These are phyloP conservation scores for Plebejus argus DNA, from an alignment of 2,888 invertebrate species.

Conservation along the genomic window DNA sequence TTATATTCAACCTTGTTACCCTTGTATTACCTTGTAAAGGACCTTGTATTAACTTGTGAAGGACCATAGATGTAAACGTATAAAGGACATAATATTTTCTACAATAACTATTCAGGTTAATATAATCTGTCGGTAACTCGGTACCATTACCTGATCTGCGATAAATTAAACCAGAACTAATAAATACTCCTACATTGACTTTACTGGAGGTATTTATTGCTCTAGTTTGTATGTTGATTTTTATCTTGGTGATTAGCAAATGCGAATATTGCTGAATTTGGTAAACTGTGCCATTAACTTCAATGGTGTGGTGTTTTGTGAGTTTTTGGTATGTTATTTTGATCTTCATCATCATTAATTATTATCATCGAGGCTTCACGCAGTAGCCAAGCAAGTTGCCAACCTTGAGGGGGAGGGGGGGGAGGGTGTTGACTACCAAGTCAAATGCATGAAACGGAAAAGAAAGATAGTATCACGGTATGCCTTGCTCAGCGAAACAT, in stretches of 20 bases:
- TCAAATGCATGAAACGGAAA: no score
- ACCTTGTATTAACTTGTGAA: no score
- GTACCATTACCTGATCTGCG: slow-evolving; percentile 12
- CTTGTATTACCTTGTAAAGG: background rate
- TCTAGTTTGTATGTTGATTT: slow-evolving; percentile 19
- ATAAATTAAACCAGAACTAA: slow-evolving; percentile 17
- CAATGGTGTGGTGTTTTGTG: background rate
- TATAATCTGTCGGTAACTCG: slow-evolving; percentile 8
- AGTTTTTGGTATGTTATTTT: background rate
- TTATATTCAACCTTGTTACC: background rate
- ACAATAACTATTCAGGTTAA: slow-evolving; percentile 9
- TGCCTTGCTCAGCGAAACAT: no score
- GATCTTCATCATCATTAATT: no score
- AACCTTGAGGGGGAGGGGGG: no score
- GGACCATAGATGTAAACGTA: background rate
- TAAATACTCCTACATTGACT: slow-evolving; percentile 15
- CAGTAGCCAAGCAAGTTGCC: no score
- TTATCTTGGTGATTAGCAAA: slow-evolving; percentile 7
- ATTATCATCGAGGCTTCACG: no score
- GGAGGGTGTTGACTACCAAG: no score
- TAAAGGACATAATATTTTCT: background rate
- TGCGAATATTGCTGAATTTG: background rate
- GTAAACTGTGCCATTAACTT: background rate
- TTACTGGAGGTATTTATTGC: background rate
- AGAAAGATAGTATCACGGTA: no score